Evolutionary conservation across 2,797 vertebrate genomes (phyloP).

Genomic region (Lagodon rhomboides): DNA sequence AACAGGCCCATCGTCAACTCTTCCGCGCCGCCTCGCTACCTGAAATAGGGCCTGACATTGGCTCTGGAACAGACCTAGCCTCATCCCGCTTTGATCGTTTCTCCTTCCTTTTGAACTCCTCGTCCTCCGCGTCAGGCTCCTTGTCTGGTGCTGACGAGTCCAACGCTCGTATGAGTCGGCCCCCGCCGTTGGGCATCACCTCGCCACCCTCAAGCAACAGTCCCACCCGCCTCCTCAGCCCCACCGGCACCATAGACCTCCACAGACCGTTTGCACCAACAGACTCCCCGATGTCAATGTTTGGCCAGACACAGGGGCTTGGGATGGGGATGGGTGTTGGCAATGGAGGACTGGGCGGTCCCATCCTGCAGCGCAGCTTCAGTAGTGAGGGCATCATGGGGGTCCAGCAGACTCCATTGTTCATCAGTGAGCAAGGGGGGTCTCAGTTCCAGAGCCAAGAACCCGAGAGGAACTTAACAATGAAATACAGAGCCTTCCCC

Average conservation of each 20-base stretch:
- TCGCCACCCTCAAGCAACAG: slow-evolving; percentile 48
- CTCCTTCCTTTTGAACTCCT: slow-evolving; percentile 60
- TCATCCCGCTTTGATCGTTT: slow-evolving; percentile 67
- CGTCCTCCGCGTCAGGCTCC: slow-evolving; percentile 58
- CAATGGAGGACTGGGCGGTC: background rate
- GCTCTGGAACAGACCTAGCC: background rate
- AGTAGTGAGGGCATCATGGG: slow-evolving; percentile 55
- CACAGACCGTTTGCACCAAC: slow-evolving; percentile 44
- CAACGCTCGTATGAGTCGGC: slow-evolving; percentile 50
- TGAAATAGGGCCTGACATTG: slow-evolving; percentile 44
- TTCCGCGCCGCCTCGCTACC: slow-evolving; percentile 73
- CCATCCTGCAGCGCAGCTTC: slow-evolving; percentile 76
- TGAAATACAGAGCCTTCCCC: slow-evolving; percentile 86
- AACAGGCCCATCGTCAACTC: slow-evolving; percentile 12
- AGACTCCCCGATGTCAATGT: slow-evolving; percentile 45
- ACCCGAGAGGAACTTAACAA: slow-evolving; percentile 45
- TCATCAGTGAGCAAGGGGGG: slow-evolving; percentile 56
- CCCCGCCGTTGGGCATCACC: slow-evolving; percentile 8
- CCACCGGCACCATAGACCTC: slow-evolving; percentile 60
- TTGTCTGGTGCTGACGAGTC: slow-evolving; percentile 58
- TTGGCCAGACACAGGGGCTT: slow-evolving; percentile 33
- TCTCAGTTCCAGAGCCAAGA: slow-evolving; percentile 57
- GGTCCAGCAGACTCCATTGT: slow-evolving; percentile 29
- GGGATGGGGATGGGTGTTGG: slow-evolving; percentile 18
- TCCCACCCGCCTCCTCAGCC: slow-evolving; percentile 57